Percentiles rank a stretch among this genome's conserved stretches.
These are phyloP conservation scores for Aphodius granarius DNA, from an alignment of 2,888 invertebrate species.

Conservation along the genomic window DNA sequence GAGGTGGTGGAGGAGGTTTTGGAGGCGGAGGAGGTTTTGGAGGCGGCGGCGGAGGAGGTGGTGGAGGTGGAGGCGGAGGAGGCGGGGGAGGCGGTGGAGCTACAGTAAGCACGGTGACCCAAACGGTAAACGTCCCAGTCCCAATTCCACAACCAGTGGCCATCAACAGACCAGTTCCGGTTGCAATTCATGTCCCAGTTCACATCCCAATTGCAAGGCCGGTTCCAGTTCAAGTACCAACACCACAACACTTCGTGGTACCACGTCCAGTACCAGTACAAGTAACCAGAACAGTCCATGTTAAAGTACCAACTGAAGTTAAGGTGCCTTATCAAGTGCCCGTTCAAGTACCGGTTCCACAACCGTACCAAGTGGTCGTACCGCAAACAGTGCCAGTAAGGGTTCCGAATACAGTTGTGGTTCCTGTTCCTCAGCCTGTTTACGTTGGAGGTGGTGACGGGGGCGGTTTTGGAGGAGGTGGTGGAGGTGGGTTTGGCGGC, in stretches of 20 bases:
- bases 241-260: background rate
- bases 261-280: constrained; percentile 1
- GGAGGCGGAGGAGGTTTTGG: constrained; percentile 2
- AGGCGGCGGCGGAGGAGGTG: background rate
- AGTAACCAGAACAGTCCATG: constrained; percentile 5
- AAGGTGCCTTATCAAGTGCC: constrained; percentile 6
- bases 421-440: constrained; percentile 18
- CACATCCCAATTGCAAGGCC: constrained; percentile 2
- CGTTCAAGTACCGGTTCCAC: constrained; percentile 3
- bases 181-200: background rate
- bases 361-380: background rate
- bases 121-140: constrained; percentile 1
- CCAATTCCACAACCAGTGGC: constrained; percentile 6
- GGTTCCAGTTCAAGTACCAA: constrained; percentile 7
- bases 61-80: background rate
- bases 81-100: constrained; percentile 5
- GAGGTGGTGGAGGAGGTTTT: constrained; percentile 8
- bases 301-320: background rate
- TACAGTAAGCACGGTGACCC: constrained; percentile 4
- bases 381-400: background rate
- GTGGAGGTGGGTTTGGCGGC: background rate
- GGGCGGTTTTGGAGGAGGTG: background rate
- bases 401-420: constrained; percentile 3
- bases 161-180: constrained; percentile 4
- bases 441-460: constrained; percentile 8